These are phyloP conservation scores for Lindbergichthys nudifrons DNA, from an alignment of 2,797 vertebrate species.

Conservation along the genomic window DNA sequence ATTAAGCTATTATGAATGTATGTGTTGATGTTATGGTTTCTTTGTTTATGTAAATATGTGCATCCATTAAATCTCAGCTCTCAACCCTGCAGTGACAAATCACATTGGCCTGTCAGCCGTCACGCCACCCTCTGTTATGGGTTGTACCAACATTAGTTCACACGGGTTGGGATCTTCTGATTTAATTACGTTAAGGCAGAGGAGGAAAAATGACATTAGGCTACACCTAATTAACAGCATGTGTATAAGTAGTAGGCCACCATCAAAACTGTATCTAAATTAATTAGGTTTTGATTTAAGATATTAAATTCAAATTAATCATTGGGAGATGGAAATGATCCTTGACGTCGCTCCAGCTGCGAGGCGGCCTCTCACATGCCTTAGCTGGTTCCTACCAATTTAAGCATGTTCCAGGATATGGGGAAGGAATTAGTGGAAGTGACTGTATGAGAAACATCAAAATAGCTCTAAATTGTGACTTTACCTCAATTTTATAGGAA, in stretches of 20 bases:
- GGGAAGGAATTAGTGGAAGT: conserved; percentile 86
- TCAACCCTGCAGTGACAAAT: conserved; percentile 35
- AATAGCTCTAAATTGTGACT: too few species aligned
- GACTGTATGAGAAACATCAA: too few species aligned
- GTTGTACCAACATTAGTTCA: conserved; percentile 88
- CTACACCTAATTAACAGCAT: conserved; percentile 93
- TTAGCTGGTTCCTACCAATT: conserved; percentile 65
- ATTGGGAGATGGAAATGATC: conserved; percentile 96
- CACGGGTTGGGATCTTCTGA: conserved; percentile 84
- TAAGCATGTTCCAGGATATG: not conserved
- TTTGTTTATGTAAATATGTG: conserved; percentile 7
- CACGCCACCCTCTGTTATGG: conserved; percentile 67
- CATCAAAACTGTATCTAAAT: conserved; percentile 96
- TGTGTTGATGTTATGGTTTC: not conserved
- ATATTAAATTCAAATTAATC: conserved; percentile 98
- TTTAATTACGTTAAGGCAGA: conserved; percentile 87
- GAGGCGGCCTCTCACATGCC: conserved; percentile 84
- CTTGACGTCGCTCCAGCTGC: conserved; percentile 92
- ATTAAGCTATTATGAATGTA: not conserved
- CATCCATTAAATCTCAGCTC: conserved; percentile 13
- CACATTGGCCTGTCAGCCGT: conserved; percentile 44
- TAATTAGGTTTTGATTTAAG: conserved; percentile 98
- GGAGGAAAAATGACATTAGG: conserved; percentile 85
- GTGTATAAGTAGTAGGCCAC: conserved; percentile 94
- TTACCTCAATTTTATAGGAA: too few species aligned